phyloP scores from a whole-genome alignment of 2,888 invertebrate genomes.

The Julus scanicus region DNA sequence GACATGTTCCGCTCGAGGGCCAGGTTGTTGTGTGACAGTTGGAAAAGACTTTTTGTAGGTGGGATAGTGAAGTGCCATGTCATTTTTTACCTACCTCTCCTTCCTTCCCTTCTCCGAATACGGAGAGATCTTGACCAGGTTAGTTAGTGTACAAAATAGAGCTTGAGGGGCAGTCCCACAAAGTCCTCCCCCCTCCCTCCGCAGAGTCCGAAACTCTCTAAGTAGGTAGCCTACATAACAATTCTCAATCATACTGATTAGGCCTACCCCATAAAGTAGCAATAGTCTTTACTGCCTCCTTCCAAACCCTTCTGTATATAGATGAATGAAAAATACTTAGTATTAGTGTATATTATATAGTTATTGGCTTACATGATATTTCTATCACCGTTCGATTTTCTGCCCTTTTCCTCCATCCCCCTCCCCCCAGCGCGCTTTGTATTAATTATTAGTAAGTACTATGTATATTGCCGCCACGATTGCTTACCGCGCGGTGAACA shows the following conservation, averaged over 20 bases:
- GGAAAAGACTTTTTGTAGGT: constrained; percentile 3
- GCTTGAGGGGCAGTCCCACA: neutral
- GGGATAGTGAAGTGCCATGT: constrained; percentile 22
- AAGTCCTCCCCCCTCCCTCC: neutral
- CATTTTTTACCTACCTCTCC: constrained; percentile 19
- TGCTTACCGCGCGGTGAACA: neutral
- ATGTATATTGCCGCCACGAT: neutral
- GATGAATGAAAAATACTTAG: constrained; percentile 21
- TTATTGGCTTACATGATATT: constrained; percentile 35
- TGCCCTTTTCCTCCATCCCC: neutral
- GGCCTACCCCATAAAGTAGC: neutral
- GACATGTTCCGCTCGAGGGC: neutral
- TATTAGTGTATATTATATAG: constrained; percentile 39
- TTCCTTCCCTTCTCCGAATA: neutral
- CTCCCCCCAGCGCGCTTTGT: neutral
- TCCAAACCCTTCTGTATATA: constrained; percentile 36
- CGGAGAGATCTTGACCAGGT: neutral
- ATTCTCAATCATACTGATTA: constrained; percentile 15
- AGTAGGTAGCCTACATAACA: neutral
- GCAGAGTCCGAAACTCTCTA: neutral
- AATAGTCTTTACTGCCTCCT: constrained; percentile 21
- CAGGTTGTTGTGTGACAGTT: neutral
- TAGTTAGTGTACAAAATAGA: neutral
- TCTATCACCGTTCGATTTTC: constrained; percentile 36
- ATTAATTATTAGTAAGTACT: constrained; percentile 26